Conservation (phyloP, 2,888 invertebrate species). For the Alentia gelatinosa region DNA sequence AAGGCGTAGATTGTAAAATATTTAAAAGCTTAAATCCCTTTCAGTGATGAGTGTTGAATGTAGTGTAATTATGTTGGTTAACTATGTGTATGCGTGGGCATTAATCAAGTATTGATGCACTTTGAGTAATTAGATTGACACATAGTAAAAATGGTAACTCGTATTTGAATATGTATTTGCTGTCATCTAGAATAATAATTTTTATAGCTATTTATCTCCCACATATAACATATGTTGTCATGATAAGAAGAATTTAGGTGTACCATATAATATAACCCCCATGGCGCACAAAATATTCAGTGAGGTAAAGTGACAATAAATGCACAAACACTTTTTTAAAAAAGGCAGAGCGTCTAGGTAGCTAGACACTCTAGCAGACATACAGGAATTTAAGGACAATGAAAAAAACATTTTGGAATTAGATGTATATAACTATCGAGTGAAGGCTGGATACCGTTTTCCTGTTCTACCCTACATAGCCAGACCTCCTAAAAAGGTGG, state of each 20-base stretch:
- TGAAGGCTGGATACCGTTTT: no score
- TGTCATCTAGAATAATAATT: not conserved
- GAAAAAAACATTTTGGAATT: no score
- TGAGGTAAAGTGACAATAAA: not conserved
- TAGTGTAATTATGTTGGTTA: conserved; percentile 29
- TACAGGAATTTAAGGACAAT: no score
- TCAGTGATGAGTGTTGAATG: not conserved
- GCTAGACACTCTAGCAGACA: no score
- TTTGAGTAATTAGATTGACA: not conserved
- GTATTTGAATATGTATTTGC: not conserved
- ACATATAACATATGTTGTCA: not conserved
- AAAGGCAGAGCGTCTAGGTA: no score
- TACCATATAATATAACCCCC: not conserved
- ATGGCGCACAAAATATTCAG: not conserved
- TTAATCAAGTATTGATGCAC: conserved; percentile 24
- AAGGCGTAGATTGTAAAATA: conserved; percentile 12
- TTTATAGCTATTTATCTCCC: not conserved
- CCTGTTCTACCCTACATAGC: no score
- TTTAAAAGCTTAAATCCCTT: conserved; percentile 9
- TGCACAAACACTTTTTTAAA: not conserved
- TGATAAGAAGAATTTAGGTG: not conserved
- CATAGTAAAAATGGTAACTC: not conserved
- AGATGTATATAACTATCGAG: no score
- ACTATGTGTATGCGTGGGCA: not conserved
- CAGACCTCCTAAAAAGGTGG: no score